Evolutionary conservation across 2,797 vertebrate genomes (phyloP).

Genomic region (Lutjanus campechanus): DNA sequence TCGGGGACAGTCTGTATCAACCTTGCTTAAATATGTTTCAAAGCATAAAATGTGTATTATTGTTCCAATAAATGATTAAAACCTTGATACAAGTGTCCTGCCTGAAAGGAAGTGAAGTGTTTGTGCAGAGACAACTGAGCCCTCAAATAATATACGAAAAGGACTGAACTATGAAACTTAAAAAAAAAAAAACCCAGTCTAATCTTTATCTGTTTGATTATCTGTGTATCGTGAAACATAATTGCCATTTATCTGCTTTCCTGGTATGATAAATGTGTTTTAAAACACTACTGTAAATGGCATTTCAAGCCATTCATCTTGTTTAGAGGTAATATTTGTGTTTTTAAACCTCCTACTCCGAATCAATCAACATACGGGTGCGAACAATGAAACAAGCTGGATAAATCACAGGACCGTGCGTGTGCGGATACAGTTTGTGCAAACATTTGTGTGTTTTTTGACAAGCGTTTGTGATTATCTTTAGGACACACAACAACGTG

Average conservation of each 20-base stretch:
- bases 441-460: slow-evolving; percentile 21
- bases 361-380: background rate
- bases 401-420: background rate
- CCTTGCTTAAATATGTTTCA: background rate
- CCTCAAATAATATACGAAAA: background rate
- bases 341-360: background rate
- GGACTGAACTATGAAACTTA: background rate
- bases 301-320: background rate
- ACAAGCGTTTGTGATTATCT: slow-evolving; percentile 13
- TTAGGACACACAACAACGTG: slow-evolving; percentile 19
- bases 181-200: background rate
- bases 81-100: background rate
- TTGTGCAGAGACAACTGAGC: background rate
- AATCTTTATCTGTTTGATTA: background rate
- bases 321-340: background rate
- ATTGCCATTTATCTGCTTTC: slow-evolving; percentile 9
- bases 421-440: background rate
- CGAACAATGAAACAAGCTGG: background rate
- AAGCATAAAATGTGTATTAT: background rate
- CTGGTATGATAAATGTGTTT: background rate
- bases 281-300: background rate
- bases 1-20: background rate
- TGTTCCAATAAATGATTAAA: slow-evolving; percentile 10
- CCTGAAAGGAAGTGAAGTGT: background rate
- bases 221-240: background rate